phyloP scores from a whole-genome alignment of 2,113 vertebrate species.

The Cryptomyrus ogoouensis region DNA sequence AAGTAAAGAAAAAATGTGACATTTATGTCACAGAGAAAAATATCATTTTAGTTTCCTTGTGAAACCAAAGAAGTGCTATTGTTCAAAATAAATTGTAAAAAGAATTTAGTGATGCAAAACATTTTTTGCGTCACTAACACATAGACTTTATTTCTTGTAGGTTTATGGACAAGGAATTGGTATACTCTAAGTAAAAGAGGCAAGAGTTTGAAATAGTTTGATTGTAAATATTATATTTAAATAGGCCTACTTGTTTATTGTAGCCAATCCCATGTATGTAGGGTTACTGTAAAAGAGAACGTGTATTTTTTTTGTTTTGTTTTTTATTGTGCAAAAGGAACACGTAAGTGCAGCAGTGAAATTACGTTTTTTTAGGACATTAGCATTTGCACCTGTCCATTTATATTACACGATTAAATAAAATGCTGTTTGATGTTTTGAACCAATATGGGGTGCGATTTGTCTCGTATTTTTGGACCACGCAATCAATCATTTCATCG shows the following conservation, averaged over 20 bases:
- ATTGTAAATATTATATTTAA: background rate
- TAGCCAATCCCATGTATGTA: background rate
- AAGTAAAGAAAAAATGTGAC: background rate
- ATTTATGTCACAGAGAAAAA: background rate
- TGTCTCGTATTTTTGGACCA: background rate
- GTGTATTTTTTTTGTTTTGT: background rate
- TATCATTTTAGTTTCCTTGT: background rate
- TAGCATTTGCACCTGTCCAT: background rate
- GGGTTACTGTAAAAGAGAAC: background rate
- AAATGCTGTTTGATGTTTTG: background rate
- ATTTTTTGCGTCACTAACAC: background rate
- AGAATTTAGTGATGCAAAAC: background rate
- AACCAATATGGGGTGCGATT: background rate
- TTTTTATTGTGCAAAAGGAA: background rate
- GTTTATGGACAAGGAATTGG: background rate
- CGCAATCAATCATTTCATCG: background rate
- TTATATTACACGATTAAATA: background rate
- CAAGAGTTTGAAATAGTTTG: background rate
- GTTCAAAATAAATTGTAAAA: background rate
- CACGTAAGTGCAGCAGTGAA: background rate
- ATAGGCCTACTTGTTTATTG: background rate
- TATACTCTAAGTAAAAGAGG: background rate
- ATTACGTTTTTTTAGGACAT: background rate
- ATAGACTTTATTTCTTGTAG: background rate
- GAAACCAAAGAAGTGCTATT: background rate